Percentiles rank a stretch among this genome's conserved stretches.
These are phyloP conservation scores for Oxyura jamaicensis DNA, from an alignment of 2,113 vertebrate species.

Conservation along the genomic window DNA sequence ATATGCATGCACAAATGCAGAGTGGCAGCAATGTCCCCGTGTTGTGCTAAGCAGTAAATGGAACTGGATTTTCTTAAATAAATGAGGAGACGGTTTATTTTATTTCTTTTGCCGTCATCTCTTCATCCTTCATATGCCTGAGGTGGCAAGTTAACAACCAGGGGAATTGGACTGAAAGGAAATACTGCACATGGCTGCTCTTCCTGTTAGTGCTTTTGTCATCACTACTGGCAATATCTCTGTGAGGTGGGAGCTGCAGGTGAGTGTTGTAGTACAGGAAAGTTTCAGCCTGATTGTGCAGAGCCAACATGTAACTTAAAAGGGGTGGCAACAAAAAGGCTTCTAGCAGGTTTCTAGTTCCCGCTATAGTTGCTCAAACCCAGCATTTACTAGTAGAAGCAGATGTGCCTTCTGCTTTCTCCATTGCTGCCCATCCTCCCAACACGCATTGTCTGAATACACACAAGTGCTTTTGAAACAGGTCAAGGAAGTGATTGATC, in stretches of 20 bases:
- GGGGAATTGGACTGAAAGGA: slow-evolving; percentile 76
- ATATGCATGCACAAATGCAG: background rate
- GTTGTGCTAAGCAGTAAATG: slow-evolving; percentile 78
- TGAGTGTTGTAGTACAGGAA: background rate
- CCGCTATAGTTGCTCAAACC: background rate
- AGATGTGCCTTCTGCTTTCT: background rate
- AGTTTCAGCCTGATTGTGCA: background rate
- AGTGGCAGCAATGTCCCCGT: background rate
- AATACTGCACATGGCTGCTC: slow-evolving; percentile 76
- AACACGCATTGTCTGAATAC: background rate
- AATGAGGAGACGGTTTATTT: slow-evolving; percentile 76
- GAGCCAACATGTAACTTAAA: background rate
- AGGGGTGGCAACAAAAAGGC: background rate
- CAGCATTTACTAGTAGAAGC: background rate
- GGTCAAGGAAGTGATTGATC: background rate
- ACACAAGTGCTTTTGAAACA: background rate
- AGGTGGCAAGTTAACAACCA: background rate
- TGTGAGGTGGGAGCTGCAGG: background rate
- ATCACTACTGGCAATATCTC: slow-evolving; percentile 52
- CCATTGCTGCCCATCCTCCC: background rate
- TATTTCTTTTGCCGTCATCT: slow-evolving; percentile 74
- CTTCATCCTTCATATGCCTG: slow-evolving; percentile 76
- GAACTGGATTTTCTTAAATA: slow-evolving; percentile 77
- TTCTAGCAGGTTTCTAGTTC: background rate
- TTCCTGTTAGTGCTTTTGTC: slow-evolving; percentile 78